Evolutionary conservation across 2,888 invertebrate species (phyloP).

Genomic region (Chaetogeoica ovagalla): DNA sequence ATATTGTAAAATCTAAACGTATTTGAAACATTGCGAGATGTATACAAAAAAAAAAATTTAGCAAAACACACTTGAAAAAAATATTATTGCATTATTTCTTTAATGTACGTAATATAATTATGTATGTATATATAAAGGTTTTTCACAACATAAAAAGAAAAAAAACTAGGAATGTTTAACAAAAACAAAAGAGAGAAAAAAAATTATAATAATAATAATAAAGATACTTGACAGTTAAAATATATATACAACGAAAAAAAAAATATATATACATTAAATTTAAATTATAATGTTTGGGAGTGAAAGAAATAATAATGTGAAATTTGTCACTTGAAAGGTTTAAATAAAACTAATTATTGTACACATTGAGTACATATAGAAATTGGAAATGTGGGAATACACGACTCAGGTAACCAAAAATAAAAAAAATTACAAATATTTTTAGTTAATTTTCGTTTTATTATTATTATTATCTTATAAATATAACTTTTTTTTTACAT

Average conservation of each 20-base stretch:
- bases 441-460: constrained; percentile 47
- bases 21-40: too few relatives aligned
- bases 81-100: constrained; percentile 49
- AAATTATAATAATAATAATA: constrained; percentile 25
- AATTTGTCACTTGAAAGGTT: constrained; percentile 4
- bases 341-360: constrained; percentile 11
- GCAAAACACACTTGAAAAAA: neutral
- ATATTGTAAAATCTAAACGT: too few relatives aligned
- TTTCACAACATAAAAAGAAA: constrained; percentile 39
- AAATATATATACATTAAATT: neutral
- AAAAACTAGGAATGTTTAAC: constrained; percentile 26
- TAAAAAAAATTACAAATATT: constrained; percentile 34
- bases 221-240: constrained; percentile 30
- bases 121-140: constrained; percentile 29
- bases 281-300: constrained; percentile 36
- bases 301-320: constrained; percentile 4
- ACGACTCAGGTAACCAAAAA: constrained; percentile 26
- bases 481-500: constrained; percentile 23
- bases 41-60: neutral
- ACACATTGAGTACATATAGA: constrained; percentile 17
- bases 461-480: constrained; percentile 27
- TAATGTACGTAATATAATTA: constrained; percentile 38
- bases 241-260: constrained; percentile 35
- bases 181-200: constrained; percentile 32
- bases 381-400: constrained; percentile 4